Base-by-base conservation (phyloP, 1,140 invertebrate species). In the Scaptomyza graminum region DNA sequence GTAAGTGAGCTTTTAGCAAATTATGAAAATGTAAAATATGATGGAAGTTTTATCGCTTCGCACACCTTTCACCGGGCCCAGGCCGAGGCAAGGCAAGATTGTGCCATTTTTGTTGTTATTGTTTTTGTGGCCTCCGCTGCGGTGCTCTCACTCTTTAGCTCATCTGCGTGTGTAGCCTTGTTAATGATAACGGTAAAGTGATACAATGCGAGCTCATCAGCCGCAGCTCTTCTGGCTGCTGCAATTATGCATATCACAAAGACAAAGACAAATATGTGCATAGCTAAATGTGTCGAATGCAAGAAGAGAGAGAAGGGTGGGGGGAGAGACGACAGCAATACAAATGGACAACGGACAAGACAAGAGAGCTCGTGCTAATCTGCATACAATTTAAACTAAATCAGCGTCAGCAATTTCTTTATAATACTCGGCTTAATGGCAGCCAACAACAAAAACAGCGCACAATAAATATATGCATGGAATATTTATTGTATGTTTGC, bases 21-120 rank as follows among this genome's bases (percentile, higher is more conserved):
- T 87, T 87, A 88, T 55, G 75, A 87, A 87, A 88, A 85, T 85
- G 77, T 85, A 81, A 85, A 85, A 88, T 88, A 88, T 82, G 67
- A 88, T 78, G 74, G 74, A 75, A 72, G 73, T 75, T 87, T 75
- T 78, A 81, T 81, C 83, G 55, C 78, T 68, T 72, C 70, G 64
- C 76, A 70, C 82, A 87, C 82, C 82, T 87, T 87, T 87, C 82
- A 82, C 82, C 82, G n/a, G n/a, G n/a, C n/a, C n/a, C n/a, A n/a
- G n/a, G n/a, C n/a, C n/a, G n/a, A n/a, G n/a, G n/a, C n/a, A n/a
- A 56, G 15, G 41, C 39, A 31, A 62, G 22, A 66, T 52, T 62
- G 31, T 34, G 6, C 7, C 6, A 34, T 9, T 25, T 16, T 37
- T 37, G n/a, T 54, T 37, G 34, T 44, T 44, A n/a, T 60, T 82